Base-by-base conservation (phyloP, 1,140 invertebrate genomes). In the Antheraea pernyi region DNA sequence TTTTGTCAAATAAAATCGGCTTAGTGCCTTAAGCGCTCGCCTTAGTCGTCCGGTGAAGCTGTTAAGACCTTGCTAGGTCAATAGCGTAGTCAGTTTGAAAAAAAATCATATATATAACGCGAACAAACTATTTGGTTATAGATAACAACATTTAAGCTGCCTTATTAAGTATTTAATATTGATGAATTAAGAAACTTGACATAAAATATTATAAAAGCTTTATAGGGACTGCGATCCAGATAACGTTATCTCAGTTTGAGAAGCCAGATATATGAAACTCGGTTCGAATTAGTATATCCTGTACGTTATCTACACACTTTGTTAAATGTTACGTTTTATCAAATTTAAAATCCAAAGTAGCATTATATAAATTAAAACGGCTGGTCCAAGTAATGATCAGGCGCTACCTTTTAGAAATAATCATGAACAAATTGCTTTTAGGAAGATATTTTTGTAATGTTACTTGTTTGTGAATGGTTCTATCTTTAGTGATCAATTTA, bases 401-500 rank as follows among this genome's bases (percentile, higher is more conserved):
- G 76, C 83, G 87, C 82, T 86, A 86, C 82, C 84, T 84, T 84
- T 88, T 83, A 80, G 77, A 77, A 77, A 73, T 78, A 68, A 83
- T 71, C 77, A 81, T 79, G 81, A 81, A 88, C 85, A 90, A 89
- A 90, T 90, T 86, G 79, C 79, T 78, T 72, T 72, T 68, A 72
- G 75, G 78, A 74, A 79, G 76, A 83, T 79, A 88, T 82, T 82
- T 88, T 81, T 85, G 81, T 88, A 81, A 87, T 83, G 76, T 81
- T 75, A 70, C 77, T 80, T 85, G 79, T 81, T 81, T 82, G 78
- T 84, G 81, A 82, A 84, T 78, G 76, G 74, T 67, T 76, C 83
- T 83, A 85, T 86, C 83, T 81, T 68, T 69, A 71, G 71, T 81
- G 79, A 84, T 86, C 83, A 83, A 82, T 88, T 89, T 82, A 89